Percentiles rank a stretch among this genome's conserved stretches.
Conservation (phyloP, 2,888 invertebrate genomes). For the Hypena proboscidalis region DNA sequence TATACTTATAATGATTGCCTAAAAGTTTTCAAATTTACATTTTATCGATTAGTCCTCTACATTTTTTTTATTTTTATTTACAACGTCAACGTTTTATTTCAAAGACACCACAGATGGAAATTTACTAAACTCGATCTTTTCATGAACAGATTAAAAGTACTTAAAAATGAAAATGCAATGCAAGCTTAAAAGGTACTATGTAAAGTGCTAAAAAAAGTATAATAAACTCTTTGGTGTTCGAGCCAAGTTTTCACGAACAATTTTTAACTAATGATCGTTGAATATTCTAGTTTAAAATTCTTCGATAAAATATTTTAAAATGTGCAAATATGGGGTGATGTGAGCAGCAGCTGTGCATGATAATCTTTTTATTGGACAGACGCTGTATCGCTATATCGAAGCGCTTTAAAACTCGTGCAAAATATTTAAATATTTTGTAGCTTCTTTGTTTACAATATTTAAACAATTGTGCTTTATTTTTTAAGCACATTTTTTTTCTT, state of each 20-base stretch:
- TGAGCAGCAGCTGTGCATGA: conserved; percentile 6
- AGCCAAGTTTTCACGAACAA: neutral
- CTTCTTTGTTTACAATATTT: neutral
- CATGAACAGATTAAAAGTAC: no score
- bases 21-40: no score
- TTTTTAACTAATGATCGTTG: neutral
- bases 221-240: neutral
- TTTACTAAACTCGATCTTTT: no score
- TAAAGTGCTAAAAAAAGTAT: neutral
- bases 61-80: no score
- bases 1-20: no score
- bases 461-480: neutral
- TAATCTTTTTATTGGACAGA: conserved; percentile 23
- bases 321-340: conserved; percentile 3
- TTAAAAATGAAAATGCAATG: no score
- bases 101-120: no score
- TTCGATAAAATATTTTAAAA: conserved; percentile 11
- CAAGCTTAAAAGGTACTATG: no score
- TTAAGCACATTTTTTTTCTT: neutral
- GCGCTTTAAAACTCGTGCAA: conserved; percentile 8
- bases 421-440: neutral
- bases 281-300: conserved; percentile 8
- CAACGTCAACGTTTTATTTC: no score
- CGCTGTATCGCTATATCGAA: conserved; percentile 16
- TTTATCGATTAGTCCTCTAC: no score